phyloP scores from a whole-genome alignment of 2,888 invertebrate species.

The Trisateles emortualis region DNA sequence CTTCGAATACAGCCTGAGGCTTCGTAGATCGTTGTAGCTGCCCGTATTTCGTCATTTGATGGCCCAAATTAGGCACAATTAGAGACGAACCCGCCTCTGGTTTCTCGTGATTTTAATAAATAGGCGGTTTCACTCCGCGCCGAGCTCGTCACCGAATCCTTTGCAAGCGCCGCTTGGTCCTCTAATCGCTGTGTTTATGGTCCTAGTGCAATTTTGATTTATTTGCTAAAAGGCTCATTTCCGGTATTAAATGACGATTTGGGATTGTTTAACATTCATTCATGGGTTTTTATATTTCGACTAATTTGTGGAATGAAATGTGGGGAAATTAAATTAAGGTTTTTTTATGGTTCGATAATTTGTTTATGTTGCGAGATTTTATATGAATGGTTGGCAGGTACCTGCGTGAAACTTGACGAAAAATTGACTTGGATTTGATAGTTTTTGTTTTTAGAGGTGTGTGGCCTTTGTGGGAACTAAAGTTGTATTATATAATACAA shows the following conservation, averaged over 20 bases:
- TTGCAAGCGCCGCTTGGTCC: constrained; percentile 56
- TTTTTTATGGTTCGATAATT: constrained; percentile 32
- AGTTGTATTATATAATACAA: no score
- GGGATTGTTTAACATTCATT: constrained; percentile 54
- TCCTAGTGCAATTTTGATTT: constrained; percentile 82
- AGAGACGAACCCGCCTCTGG: constrained; percentile 58
- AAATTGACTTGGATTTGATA: constrained; percentile 26
- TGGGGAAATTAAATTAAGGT: constrained; percentile 30
- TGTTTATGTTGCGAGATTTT: constrained; percentile 39
- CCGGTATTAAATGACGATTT: constrained; percentile 78
- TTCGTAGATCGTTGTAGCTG: constrained; percentile 10
- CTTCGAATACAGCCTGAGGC: constrained; percentile 6
- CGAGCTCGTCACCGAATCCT: constrained; percentile 55
- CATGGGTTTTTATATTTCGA: constrained; percentile 51
- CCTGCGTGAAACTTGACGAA: constrained; percentile 10
- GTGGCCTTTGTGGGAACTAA: constrained; percentile 23
- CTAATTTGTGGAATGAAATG: constrained; percentile 45
- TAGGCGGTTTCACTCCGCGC: constrained; percentile 52
- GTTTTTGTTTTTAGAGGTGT: constrained; percentile 17
- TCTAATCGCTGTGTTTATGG: constrained; percentile 64
- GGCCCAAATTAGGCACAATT: constrained; percentile 62
- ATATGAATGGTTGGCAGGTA: constrained; percentile 34
- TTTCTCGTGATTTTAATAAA: constrained; percentile 66
- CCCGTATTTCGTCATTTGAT: constrained; percentile 24
- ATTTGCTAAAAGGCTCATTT: constrained; percentile 77